These are phyloP conservation scores for Ennomos quercinarius DNA, from an alignment of 2,888 invertebrate species.

Conservation along the genomic window DNA sequence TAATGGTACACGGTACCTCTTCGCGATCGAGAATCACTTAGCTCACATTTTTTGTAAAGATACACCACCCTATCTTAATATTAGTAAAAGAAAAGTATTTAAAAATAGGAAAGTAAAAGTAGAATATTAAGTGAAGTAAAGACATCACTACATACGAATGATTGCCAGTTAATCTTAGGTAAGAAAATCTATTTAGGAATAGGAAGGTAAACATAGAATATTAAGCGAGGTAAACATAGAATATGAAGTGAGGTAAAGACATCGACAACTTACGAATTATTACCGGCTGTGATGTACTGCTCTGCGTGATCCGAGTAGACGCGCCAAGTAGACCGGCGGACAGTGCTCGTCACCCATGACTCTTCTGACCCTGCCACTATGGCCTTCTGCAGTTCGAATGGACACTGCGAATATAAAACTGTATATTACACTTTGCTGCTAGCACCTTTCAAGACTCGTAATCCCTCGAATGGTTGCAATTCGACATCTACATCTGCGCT, in stretches of 20 bases:
- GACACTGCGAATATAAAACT: conserved; percentile 81
- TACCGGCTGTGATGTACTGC: conserved; percentile 71
- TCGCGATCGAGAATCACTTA: too few species aligned
- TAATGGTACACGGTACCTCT: too few species aligned
- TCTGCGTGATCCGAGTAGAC: conserved; percentile 79
- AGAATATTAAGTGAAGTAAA: too few species aligned
- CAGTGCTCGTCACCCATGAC: conserved; percentile 80
- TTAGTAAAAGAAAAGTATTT: conserved; percentile 2
- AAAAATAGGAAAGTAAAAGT: conserved; percentile 19
- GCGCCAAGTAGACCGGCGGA: conserved; percentile 83
- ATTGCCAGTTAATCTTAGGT: conserved; percentile 58
- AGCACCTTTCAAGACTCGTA: too few species aligned
- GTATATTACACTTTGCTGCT: too few species aligned
- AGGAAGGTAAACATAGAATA: conserved; percentile 18
- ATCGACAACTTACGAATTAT: conserved; percentile 64
- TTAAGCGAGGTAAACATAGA: background rate
- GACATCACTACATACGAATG: conserved; percentile 60
- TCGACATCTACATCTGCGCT: too few species aligned
- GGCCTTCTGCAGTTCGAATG: conserved; percentile 83
- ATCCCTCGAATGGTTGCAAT: too few species aligned
- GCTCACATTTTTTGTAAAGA: too few species aligned
- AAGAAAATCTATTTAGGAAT: conserved; percentile 1
- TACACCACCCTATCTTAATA: too few species aligned
- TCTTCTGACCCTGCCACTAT: conserved; percentile 60
- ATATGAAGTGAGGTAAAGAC: too few species aligned